Conservation (phyloP, 2,797 vertebrate genomes). For the Pogoniulus pusillus region DNA sequence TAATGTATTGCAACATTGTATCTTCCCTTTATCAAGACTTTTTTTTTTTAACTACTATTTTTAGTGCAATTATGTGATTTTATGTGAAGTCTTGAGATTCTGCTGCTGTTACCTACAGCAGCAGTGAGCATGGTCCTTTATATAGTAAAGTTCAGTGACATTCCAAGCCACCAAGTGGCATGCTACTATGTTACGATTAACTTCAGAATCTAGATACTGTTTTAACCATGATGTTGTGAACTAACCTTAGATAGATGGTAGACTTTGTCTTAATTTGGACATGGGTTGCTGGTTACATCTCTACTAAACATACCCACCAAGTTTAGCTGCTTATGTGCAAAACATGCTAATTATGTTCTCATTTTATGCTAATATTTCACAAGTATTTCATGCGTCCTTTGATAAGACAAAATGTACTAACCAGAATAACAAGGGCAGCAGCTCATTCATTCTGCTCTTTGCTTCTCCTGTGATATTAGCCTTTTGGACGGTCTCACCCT, state of each 20-base stretch:
- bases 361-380: slow-evolving; percentile 80
- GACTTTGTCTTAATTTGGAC: slow-evolving; percentile 59
- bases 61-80: slow-evolving; percentile 14
- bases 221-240: slow-evolving; percentile 63
- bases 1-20: background rate
- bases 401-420: slow-evolving; percentile 75
- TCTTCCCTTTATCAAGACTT: background rate
- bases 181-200: background rate
- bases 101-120: slow-evolving; percentile 27
- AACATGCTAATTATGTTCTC: slow-evolving; percentile 66
- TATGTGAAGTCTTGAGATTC: background rate
- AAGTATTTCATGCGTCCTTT: slow-evolving; percentile 85
- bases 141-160: background rate
- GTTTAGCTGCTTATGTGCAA: slow-evolving; percentile 66
- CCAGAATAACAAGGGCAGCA: slow-evolving; percentile 70
- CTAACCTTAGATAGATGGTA: slow-evolving; percentile 53
- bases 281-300: slow-evolving; percentile 38
- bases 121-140: background rate
- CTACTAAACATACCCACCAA: slow-evolving; percentile 50
- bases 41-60: background rate
- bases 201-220: slow-evolving; percentile 20
- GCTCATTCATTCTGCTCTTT: slow-evolving; percentile 76
- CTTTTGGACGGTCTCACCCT: slow-evolving; percentile 56
- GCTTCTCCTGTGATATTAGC: slow-evolving; percentile 74
- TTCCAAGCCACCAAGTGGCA: background rate